Evolutionary conservation across 2,797 vertebrate genomes (phyloP), one percentile per base, ranked within the genome.

Genomic region (Columba guinea): DNA sequence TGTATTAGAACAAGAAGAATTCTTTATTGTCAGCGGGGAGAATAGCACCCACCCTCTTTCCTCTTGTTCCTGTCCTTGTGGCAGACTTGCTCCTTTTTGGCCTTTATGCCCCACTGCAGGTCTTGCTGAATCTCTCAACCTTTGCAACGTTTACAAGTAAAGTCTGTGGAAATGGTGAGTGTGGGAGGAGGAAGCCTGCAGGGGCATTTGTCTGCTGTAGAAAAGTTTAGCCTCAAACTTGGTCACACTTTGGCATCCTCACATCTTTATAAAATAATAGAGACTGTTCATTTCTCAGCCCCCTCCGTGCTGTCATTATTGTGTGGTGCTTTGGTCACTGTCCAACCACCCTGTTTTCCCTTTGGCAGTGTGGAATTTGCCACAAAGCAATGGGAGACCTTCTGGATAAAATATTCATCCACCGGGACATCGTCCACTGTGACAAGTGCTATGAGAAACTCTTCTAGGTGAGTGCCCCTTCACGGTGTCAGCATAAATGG

Each of bases 331-430:
- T 16, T 84, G 48, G 24, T 67, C 26, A 7, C 51, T 71, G 26
- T 64, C 84, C 60, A 37, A 44, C 41, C 39, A 26, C 39, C 48
- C 23, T 81, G 28, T 89, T 69, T 75, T 96, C 85, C 73, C 75
- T 96, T 96, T 30, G 97, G 41, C 90, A 99, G 99, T 99, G 99
- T 52, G 99, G 97, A 1, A 97, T 98, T 91, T 99, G 99, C 90
- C 95, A 97, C 87, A 99, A 98, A 91, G 98, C 98, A 0, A 99
- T 99, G 99, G 99, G 99, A 90, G 98, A 99, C 84, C 98, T 99
- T n/a, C 96, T 99, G 84, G 95, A 98, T 96, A 98, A 97, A 84
- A 99, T 99, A 98, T 99, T 98, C 97, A 97, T 99, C 92, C 99
- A 99, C 44, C 95, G 93, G 7, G 98, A 99, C 79, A 98, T 98